Conservation (phyloP, 2,888 invertebrate species). For the Cantharis flavilabris region DNA sequence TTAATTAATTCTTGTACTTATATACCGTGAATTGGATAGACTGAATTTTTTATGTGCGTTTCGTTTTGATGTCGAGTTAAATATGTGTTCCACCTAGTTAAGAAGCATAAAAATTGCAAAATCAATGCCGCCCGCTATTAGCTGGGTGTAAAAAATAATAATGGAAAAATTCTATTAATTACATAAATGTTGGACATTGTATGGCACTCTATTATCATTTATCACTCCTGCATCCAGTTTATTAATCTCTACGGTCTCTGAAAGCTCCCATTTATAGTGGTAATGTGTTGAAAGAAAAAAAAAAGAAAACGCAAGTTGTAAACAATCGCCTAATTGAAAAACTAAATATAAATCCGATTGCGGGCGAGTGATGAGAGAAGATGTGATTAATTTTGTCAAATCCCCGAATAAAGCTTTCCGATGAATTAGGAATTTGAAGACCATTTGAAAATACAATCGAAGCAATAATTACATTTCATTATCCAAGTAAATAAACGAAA, state of each 20-base stretch:
- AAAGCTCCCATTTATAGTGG: background rate
- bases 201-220: background rate
- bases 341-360: background rate
- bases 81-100: background rate
- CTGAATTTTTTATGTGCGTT: too few species aligned
- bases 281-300: background rate
- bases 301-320: background rate
- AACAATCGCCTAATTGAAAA: background rate
- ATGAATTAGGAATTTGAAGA: background rate
- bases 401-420: background rate
- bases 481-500: background rate
- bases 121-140: background rate
- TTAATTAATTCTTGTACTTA: too few species aligned
- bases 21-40: too few species aligned
- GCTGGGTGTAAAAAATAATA: background rate
- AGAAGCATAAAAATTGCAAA: background rate
- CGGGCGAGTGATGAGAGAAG: background rate
- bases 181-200: background rate
- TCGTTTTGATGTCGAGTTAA: background rate
- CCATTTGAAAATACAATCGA: background rate
- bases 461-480: background rate
- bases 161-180: background rate
- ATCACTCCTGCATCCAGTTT: background rate
- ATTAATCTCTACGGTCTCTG: background rate
- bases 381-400: background rate